phyloP scores from a whole-genome alignment of 2,888 invertebrate genomes.

The Eupithecia pulchellata region DNA sequence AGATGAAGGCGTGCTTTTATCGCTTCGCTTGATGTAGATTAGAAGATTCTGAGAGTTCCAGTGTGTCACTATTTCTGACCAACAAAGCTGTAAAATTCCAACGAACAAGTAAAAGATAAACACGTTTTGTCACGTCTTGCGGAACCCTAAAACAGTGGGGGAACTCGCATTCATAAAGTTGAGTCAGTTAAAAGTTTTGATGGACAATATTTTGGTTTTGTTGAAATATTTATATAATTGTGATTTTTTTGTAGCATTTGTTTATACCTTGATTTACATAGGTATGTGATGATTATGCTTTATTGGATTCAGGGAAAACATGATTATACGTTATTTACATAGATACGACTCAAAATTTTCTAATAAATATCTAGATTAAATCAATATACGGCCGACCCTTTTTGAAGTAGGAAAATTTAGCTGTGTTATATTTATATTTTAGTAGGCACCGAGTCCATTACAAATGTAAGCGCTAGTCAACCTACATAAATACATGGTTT shows the following conservation, averaged over 20 bases:
- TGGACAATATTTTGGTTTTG: slow-evolving; percentile 29
- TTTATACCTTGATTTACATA: no score
- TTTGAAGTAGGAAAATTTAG: no score
- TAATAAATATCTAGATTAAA: no score
- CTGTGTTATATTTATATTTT: no score
- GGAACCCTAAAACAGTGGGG: slow-evolving; percentile 15
- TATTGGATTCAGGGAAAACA: no score
- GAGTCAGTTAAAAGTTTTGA: slow-evolving; percentile 27
- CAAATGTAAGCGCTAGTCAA: no score
- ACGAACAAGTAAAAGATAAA: slow-evolving; percentile 6
- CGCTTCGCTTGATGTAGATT: not conserved
- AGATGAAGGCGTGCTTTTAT: not conserved
- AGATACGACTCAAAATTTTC: no score
- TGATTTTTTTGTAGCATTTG: slow-evolving; percentile 19
- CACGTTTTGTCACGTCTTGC: slow-evolving; percentile 5
- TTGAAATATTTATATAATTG: slow-evolving; percentile 18
- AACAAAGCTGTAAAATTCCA: slow-evolving; percentile 3
- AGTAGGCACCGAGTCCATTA: no score
- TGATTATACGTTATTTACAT: no score
- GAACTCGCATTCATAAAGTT: slow-evolving; percentile 27
- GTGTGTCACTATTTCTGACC: not conserved
- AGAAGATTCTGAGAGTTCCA: not conserved
- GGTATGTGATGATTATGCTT: no score
- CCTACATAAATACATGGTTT: no score
- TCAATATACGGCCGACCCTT: no score